Conservation (phyloP, 2,888 invertebrate species). For the Auanema sp. region DNA sequence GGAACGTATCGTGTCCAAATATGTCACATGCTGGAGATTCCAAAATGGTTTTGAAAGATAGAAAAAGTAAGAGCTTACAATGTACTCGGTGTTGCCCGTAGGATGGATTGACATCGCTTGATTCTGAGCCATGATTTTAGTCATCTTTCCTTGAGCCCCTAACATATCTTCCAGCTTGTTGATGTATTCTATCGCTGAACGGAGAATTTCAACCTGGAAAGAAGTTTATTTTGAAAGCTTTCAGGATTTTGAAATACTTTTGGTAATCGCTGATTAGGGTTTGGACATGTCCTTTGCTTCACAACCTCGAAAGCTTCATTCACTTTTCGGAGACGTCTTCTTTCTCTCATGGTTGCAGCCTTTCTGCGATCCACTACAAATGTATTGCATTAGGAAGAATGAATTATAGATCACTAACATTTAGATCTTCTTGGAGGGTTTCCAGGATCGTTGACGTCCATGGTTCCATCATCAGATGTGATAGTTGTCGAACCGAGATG, state of each 20-base stretch:
- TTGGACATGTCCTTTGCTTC: constrained; percentile 86
- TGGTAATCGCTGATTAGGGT: constrained; percentile 91
- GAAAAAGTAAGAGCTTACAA: constrained; percentile 23
- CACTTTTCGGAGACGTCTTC: constrained; percentile 88
- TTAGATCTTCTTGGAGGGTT: constrained; percentile 31
- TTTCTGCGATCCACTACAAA: constrained; percentile 89
- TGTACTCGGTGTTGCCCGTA: constrained; percentile 29
- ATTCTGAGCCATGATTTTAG: constrained; percentile 56
- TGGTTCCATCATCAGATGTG: too few species aligned
- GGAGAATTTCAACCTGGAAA: constrained; percentile 80
- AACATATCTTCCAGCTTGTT: constrained; percentile 72
- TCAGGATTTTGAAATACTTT: constrained; percentile 69
- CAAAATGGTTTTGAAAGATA: not conserved
- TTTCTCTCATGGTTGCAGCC: constrained; percentile 92
- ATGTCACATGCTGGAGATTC: too few species aligned
- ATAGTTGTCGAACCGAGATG: too few species aligned
- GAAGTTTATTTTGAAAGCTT: not conserved
- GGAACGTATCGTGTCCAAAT: not conserved
- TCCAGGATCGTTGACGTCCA: constrained; percentile 5
- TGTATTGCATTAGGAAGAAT: not conserved
- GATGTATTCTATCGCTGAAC: constrained; percentile 96
- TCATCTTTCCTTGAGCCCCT: constrained; percentile 51
- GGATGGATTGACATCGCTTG: constrained; percentile 30
- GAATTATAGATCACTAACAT: constrained; percentile 24
- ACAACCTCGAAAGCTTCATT: constrained; percentile 97